Percentiles rank a stretch among this genome's conserved stretches.
Conservation (phyloP, 2,113 vertebrate species). For the Felis catus region DNA sequence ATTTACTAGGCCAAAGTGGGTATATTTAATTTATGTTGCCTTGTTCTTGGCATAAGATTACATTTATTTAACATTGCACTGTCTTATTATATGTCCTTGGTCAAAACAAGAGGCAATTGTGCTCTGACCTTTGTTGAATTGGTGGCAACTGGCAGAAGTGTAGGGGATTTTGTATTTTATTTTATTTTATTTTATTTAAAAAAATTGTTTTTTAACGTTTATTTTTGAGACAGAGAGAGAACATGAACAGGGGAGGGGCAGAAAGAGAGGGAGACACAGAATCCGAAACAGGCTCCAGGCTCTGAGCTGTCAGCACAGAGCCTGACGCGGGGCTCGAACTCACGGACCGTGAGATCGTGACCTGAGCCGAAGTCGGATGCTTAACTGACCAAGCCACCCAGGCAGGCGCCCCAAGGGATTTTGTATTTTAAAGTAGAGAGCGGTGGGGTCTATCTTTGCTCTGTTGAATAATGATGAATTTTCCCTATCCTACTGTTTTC, state of each 20-base stretch:
- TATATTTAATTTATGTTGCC: not conserved
- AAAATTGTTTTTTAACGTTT: too few species aligned
- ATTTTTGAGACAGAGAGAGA: too few species aligned
- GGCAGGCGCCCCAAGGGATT: not conserved
- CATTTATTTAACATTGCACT: not conserved
- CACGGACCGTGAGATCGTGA: too few species aligned
- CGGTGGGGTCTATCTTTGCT: not conserved
- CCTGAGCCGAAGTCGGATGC: too few species aligned
- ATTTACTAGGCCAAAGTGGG: not conserved
- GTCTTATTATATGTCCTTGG: not conserved
- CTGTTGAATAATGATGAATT: not conserved
- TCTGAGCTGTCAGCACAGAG: too few species aligned
- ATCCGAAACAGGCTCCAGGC: too few species aligned
- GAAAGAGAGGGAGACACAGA: too few species aligned
- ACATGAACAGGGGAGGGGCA: too few species aligned
- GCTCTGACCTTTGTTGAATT: not conserved
- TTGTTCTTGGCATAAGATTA: not conserved
- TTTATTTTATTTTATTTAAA: too few species aligned
- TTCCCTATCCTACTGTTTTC: not conserved
- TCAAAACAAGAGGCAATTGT: not conserved
- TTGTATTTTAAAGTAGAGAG: not conserved
- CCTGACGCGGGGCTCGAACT: too few species aligned
- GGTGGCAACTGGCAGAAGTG: not conserved
- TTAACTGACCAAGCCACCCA: too few species aligned
- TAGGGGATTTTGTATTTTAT: not conserved